A percentile compares a stretch with the other conserved stretches of the same genome.
Evolutionary conservation across 2,113 vertebrate species (phyloP).

Genomic region (Rana temporaria): DNA sequence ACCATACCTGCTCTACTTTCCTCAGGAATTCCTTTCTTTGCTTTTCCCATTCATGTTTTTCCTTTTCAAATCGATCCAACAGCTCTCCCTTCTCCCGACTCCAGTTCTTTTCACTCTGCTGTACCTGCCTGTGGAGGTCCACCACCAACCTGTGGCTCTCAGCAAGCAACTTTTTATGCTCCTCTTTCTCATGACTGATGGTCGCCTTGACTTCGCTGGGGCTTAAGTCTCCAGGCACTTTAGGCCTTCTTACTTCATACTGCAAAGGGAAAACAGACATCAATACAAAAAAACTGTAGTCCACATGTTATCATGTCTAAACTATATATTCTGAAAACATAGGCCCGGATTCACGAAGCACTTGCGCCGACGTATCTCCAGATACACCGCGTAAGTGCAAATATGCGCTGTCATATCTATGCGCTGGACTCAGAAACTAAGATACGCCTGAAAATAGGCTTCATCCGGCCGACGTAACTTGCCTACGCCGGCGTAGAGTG

Average conservation of each 20-base stretch:
- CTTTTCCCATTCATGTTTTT: conserved; percentile 85
- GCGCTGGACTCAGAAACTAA: no score
- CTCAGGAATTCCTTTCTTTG: conserved; percentile 84
- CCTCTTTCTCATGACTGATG: conserved; percentile 83
- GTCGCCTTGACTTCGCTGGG: conserved; percentile 68
- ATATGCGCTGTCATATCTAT: no score
- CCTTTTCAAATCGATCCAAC: conserved; percentile 81
- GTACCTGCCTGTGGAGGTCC: conserved; percentile 93
- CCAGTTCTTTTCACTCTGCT: conserved; percentile 90
- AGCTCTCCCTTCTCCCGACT: conserved; percentile 85
- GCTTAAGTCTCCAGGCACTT: conserved; percentile 63
- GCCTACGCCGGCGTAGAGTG: no score
- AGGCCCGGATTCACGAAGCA: no score
- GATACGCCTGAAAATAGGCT: no score
- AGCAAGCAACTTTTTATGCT: conserved; percentile 85
- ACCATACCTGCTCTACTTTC: conserved; percentile 82
- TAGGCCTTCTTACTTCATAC: conserved; percentile 73
- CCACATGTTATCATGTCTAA: no score
- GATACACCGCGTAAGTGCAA: no score
- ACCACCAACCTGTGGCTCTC: conserved; percentile 85
- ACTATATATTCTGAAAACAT: no score
- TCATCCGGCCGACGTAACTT: no score
- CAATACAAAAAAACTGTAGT: no score
- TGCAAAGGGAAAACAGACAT: conserved; percentile 59
- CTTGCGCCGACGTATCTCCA: no score